Evolutionary conservation across 1,140 invertebrate genomes (phyloP), one percentile per base, ranked within the genome.

Genomic region (Drosophila bifasciata): DNA sequence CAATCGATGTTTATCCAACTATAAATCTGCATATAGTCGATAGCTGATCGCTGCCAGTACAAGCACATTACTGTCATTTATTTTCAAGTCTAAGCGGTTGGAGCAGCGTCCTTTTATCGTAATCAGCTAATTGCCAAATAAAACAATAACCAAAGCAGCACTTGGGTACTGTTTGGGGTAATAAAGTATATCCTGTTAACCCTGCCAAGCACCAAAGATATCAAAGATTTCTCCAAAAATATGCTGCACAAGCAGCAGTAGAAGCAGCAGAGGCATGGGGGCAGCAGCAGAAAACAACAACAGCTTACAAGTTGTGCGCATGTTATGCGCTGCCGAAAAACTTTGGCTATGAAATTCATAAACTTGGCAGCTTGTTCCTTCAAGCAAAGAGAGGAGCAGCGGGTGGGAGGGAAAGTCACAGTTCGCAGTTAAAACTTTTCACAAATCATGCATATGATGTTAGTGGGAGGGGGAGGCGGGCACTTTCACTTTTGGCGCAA

Each of bases 371-470:
- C 55, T 55, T 36, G 41, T 32, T 36, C 11, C 11, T 5, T 4
- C 32, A 11, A 13, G 23, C 23, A 13, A 36, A 5, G 32, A 13
- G 32, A 1, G 44, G 21, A 41, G 51, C 5, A 49, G 45, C 8
- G 39, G 40, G 41, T 28, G 16, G 46, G 16, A 9, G 15, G 15
- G 16, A 8, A 51, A 43, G 7, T n/a, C 7, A 41, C 36, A 58
- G 53, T 39, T 68, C 68, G 71, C 66, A 69, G 78, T 64, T 59
- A 58, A 79, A 88, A 88, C 70, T 88, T 81, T 88, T 55, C 71
- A 83, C 84, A 88, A 88, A 88, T 88, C 83, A 88, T 88, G 83
- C 83, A 89, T 86, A 88, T 88, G 79, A 88, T 88, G 78, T 74
- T 60, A 3, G 4, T 5, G 32, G 11, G 11, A 1, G 3, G 9